Evolutionary conservation across 2,888 invertebrate genomes (phyloP), one percentile per base, ranked within the genome.

Genomic region (Drosophila paracracens): DNA sequence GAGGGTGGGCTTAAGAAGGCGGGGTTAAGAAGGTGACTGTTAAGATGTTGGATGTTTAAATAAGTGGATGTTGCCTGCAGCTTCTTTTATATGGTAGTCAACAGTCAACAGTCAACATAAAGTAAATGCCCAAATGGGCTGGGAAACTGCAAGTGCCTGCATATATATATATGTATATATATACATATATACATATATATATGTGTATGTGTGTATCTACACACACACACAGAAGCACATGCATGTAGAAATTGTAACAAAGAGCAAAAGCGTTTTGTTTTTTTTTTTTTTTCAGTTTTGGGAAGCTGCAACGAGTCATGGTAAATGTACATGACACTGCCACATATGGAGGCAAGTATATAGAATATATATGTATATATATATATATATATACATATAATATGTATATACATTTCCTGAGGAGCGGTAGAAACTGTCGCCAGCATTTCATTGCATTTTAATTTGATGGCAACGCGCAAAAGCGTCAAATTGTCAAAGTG

Each of bases 401-500:
- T 27, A 36, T 59, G 13, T 35, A 51, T 40, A 13, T 35, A 16
- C 50, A 25, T 27, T 56, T 57, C 33, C 67, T 43, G 64, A 1
- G 10, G 25, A 25, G 58, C 13, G 35, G 21, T 38, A 25, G 25
- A 38, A 38, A 56, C 27, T 43, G 51, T 53, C 33, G 35, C 38
- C 48, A 38, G 77, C 74, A 81, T 78, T 78, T 65, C 38, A 72
- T 63, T 76, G 70, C 75, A 83, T 83, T 86, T 88, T 83, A 74
- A 87, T 87, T 81, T 83, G 50, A 81, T 81, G 81, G 65, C 67
- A 76, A 35, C 65, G 64, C 63, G 64, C 78, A 84, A 63, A 70
- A 73, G 63, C 72, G 35, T 21, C 77, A 35, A 57, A 35, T 50
- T 66, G 52, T 13, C 36, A 10, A 48, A 18, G 27, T 7, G 2